Percentiles rank a stretch among this genome's conserved stretches.
These are phyloP conservation scores for Melanostoma scalare DNA, from an alignment of 2,888 invertebrate species.

Conservation along the genomic window DNA sequence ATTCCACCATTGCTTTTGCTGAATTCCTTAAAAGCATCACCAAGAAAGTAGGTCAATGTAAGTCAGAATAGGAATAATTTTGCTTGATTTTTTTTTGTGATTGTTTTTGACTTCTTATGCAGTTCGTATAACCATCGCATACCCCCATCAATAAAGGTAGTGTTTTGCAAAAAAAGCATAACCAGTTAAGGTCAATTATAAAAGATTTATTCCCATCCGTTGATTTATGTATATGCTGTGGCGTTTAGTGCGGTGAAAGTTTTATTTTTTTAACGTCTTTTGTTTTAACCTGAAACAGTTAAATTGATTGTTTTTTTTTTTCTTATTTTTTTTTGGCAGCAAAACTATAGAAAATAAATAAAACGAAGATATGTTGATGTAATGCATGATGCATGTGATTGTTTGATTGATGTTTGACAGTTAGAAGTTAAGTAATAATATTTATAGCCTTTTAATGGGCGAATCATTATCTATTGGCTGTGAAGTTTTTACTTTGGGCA, in stretches of 20 bases:
- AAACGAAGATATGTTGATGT: not conserved
- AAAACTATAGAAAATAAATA: conserved; percentile 28
- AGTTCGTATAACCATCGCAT: conserved; percentile 5
- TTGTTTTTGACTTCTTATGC: conserved; percentile 10
- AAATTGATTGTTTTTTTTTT: conserved; percentile 18
- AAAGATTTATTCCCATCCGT: conserved; percentile 44
- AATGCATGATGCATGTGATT: conserved; percentile 7
- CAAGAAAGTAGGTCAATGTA: conserved; percentile 58
- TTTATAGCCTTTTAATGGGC: conserved; percentile 16
- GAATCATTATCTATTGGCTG: conserved; percentile 16
- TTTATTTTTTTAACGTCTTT: conserved; percentile 17
- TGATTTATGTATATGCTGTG: conserved; percentile 39
- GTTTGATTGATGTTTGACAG: conserved; percentile 42
- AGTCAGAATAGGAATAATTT: conserved; percentile 36
- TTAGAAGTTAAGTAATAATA: conserved; percentile 17
- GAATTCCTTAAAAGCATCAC: conserved; percentile 57
- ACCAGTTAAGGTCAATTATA: conserved; percentile 43
- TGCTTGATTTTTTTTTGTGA: conserved; percentile 14
- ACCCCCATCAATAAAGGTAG: conserved; percentile 1
- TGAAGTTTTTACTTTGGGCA: not conserved
- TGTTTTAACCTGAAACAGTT: conserved; percentile 14
- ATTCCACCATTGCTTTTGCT: conserved; percentile 18
- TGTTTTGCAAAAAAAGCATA: conserved; percentile 16
- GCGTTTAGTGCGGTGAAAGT: conserved; percentile 42
- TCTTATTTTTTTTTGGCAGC: conserved; percentile 20